Conservation (phyloP, 2,797 vertebrate genomes). For the Eospalax fontanierii region DNA sequence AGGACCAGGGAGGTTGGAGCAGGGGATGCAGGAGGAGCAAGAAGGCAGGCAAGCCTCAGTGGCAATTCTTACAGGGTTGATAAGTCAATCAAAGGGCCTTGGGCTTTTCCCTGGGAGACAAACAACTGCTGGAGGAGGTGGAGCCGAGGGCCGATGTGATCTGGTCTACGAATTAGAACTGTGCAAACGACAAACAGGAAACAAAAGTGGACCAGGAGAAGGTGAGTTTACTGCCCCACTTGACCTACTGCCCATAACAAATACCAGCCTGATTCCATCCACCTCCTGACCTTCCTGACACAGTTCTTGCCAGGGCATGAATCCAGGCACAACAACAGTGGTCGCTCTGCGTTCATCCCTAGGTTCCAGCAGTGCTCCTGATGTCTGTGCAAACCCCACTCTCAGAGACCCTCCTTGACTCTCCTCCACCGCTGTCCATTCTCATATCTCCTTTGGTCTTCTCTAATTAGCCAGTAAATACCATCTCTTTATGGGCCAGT, state of each 20-base stretch:
- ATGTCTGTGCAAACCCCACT: too few species aligned
- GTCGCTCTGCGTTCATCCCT: too few species aligned
- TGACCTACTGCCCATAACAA: neutral
- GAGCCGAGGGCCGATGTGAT: neutral
- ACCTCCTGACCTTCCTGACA: neutral
- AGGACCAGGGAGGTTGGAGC: too few species aligned
- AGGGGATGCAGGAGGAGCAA: neutral
- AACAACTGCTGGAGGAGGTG: neutral
- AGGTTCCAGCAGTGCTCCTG: neutral
- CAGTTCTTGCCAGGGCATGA: too few species aligned
- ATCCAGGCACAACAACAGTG: accelerated
- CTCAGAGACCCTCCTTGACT: too few species aligned
- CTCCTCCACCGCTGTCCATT: too few species aligned
- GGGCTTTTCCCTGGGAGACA: neutral
- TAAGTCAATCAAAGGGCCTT: neutral
- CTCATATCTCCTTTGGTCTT: too few species aligned
- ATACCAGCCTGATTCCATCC: neutral
- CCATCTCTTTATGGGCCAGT: neutral
- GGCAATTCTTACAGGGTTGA: neutral
- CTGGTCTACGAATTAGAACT: too few species aligned
- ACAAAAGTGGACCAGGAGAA: neutral
- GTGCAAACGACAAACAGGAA: neutral
- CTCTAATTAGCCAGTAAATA: neutral
- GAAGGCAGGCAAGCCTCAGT: neutral
- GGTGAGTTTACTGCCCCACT: too few species aligned